Base-by-base conservation (phyloP, 2,113 vertebrate genomes). In the Thunnus thynnus region DNA sequence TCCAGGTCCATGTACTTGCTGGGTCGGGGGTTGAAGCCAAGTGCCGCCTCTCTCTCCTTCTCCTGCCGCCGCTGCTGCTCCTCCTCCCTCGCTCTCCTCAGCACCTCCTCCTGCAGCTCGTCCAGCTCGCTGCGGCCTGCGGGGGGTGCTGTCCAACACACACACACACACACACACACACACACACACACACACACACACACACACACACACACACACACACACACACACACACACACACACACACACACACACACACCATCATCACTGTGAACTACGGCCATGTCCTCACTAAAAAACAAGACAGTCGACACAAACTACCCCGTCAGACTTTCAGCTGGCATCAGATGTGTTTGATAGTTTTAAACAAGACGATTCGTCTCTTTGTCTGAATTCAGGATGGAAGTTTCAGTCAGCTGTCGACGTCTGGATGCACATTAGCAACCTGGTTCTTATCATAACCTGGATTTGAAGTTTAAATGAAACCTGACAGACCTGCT, bases 1-100 rank as follows among this genome's bases (percentile, higher is more conserved):
- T 99, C 98, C 86, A 99, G 95, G 93, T 99, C 98, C 96, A 99
- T 96, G 94, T 97, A 99, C 88, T 98, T 97, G 94, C 97, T 98
- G 80, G 98, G 98, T 84, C 91, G 95, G 13, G 98, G 98, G 89
- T 99, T 99, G 91, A 99, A 99, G 47, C 96, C 98, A 86, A 97
- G 95, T 9, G 97, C 97, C 36, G 93, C 96, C 89, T 99, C 97
- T 77, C 90, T 94, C 88, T 99, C 98, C 80, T 97, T 97, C 84
- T 98, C 97, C 72, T 95, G 94, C 87, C 93, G 96, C 65, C 96
- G 95, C 70, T 95, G 96, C 47, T 96, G 91, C 67, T 98, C 97
- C 82, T 98, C 96, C 68, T 98, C 98, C 58, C 63, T 95, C 0
- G 96, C 97, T 90, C 96, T 95, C 76, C 94, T 96, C 84, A 96